phyloP scores from a whole-genome alignment of 2,113 vertebrate genomes.

The Hypanus sabinus region DNA sequence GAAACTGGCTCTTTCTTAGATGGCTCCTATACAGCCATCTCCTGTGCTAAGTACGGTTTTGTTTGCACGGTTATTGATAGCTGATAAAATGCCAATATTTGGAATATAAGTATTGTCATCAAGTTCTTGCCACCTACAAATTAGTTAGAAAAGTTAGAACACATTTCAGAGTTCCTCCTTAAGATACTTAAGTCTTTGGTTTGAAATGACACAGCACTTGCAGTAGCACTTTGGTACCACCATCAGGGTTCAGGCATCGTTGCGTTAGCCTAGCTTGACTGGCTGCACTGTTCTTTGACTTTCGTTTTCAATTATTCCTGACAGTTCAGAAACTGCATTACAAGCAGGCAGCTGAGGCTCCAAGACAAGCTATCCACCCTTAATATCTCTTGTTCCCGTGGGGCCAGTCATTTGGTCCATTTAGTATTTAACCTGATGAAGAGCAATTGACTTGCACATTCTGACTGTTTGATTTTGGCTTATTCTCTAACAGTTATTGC shows the following conservation, averaged over 20 bases:
- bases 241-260: background rate
- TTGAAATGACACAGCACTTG: background rate
- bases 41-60: too few species aligned
- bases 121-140: background rate
- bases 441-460: background rate
- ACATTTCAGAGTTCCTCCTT: background rate
- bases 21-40: too few species aligned
- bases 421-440: constrained; percentile 16
- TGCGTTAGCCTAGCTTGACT: background rate
- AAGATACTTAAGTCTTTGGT: background rate
- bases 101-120: background rate
- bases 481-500: background rate
- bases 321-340: background rate
- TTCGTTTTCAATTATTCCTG: background rate
- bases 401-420: background rate
- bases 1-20: background rate
- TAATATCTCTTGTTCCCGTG: constrained; percentile 8
- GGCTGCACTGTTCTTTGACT: background rate
- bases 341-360: constrained; percentile 13
- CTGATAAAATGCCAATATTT: background rate
- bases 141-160: background rate
- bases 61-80: background rate
- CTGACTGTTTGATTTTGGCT: background rate
- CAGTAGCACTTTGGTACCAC: background rate
- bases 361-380: background rate